A percentile compares a stretch with the other conserved stretches of the same genome.
Conservation (phyloP, 2,113 vertebrate species). For the Nannospalax galili region DNA sequence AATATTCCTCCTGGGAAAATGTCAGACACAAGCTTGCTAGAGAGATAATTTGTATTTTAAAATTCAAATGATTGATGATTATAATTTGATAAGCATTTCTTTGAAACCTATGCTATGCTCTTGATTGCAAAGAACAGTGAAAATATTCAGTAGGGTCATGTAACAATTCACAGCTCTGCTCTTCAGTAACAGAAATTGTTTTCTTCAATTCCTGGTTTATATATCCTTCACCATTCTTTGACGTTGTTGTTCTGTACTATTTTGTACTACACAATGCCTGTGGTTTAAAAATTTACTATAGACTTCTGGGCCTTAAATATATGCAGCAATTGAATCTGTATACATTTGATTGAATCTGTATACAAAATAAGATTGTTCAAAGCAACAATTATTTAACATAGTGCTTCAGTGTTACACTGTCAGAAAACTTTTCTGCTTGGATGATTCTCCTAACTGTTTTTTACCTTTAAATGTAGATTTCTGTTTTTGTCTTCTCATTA, state of each 20-base stretch:
- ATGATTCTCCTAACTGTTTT: not conserved
- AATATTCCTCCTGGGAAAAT: not conserved
- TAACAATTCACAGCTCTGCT: not conserved
- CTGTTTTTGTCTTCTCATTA: not conserved
- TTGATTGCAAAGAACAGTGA: slow-evolving; percentile 37
- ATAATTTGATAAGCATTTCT: slow-evolving; percentile 25
- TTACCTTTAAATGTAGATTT: not conserved
- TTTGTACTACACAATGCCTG: not conserved
- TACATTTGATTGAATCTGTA: too few species aligned
- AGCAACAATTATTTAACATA: not conserved
- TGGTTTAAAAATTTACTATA: slow-evolving; percentile 12
- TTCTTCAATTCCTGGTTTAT: not conserved
- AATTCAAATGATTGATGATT: slow-evolving; percentile 56
- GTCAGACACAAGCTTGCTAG: slow-evolving; percentile 11
- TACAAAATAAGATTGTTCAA: not conserved
- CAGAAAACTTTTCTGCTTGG: not conserved
- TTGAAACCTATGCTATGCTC: not conserved
- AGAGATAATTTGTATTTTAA: slow-evolving; percentile 56
- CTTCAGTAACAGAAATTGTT: not conserved
- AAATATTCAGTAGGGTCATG: not conserved
- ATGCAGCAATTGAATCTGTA: slow-evolving; percentile 28
- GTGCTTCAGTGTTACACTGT: not conserved
- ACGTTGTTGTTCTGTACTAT: not conserved
- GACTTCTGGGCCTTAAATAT: not conserved
- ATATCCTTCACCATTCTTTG: not conserved